A percentile compares a stretch with the other conserved stretches of the same genome.
These are phyloP conservation scores for Amphimallon solstitiale DNA, from an alignment of 2,888 invertebrate genomes.

Conservation along the genomic window DNA sequence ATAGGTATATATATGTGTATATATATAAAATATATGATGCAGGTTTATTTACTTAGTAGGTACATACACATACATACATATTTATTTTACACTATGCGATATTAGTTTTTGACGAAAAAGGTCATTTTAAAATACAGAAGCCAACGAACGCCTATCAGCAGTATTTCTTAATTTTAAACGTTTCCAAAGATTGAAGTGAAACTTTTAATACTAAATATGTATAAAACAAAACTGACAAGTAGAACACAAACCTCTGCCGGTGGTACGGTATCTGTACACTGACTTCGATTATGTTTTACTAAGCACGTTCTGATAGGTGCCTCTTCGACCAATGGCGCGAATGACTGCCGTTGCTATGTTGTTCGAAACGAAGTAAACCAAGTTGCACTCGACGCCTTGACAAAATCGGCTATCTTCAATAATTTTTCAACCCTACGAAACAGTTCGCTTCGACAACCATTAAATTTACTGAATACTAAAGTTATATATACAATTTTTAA, in stretches of 20 bases:
- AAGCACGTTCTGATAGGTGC: slow-evolving; percentile 50
- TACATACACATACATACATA: too few relatives aligned
- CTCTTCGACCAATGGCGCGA: slow-evolving; percentile 49
- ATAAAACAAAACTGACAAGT: slow-evolving; percentile 45
- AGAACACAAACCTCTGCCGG: slow-evolving; percentile 42
- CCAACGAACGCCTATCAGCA: not conserved
- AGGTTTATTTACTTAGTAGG: too few relatives aligned
- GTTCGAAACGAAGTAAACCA: slow-evolving; percentile 33
- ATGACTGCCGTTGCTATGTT: slow-evolving; percentile 52
- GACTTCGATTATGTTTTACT: slow-evolving; percentile 53
- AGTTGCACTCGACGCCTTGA: slow-evolving; percentile 33
- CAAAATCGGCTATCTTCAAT: slow-evolving; percentile 15
- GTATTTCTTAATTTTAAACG: slow-evolving; percentile 14
- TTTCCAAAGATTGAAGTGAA: slow-evolving; percentile 27
- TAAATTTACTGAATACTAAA: slow-evolving; percentile 29
- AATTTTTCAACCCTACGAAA: slow-evolving; percentile 23
- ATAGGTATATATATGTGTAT: too few relatives aligned
- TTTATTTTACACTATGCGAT: too few relatives aligned
- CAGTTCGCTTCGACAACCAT: slow-evolving; percentile 8
- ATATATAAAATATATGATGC: too few relatives aligned
- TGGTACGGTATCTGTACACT: slow-evolving; percentile 49
- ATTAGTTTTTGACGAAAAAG: too few relatives aligned
- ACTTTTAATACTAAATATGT: slow-evolving; percentile 38
- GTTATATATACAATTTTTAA: slow-evolving; percentile 10
- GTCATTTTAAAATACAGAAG: too few relatives aligned